Conservation (phyloP, 2,113 vertebrate genomes). For the Chionomys nivalis region DNA sequence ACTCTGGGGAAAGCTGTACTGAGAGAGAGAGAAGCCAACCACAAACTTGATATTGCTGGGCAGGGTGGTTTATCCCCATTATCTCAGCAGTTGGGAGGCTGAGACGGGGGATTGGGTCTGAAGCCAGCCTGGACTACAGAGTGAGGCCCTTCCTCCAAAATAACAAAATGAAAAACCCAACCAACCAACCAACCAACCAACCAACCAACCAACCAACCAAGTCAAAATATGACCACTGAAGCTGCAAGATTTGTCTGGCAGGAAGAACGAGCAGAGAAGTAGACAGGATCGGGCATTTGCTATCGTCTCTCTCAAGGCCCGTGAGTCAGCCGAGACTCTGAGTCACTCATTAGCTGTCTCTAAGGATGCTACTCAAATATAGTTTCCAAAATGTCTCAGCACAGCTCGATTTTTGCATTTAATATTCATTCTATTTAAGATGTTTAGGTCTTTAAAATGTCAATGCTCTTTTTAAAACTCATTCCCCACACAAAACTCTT, state of each 20-base stretch:
- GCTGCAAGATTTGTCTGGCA: conserved; percentile 43
- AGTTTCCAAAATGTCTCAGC: conserved; percentile 49
- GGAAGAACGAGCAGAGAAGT: conserved; percentile 13
- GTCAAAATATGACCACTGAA: neutral
- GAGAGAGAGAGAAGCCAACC: neutral
- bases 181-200: neutral
- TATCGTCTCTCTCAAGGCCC: conserved; percentile 34
- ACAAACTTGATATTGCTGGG: neutral
- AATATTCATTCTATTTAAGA: conserved; percentile 65
- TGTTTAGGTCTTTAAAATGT: conserved; percentile 68
- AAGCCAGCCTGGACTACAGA: neutral
- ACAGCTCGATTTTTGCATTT: conserved; percentile 57
- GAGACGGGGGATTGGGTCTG: neutral
- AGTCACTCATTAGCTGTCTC: conserved; percentile 69
- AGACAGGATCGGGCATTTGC: conserved; percentile 1
- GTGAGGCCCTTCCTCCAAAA: neutral
- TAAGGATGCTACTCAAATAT: conserved; percentile 33
- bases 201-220: neutral
- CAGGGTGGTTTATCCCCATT: neutral
- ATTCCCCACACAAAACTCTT: conserved; percentile 56
- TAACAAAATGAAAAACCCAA: neutral
- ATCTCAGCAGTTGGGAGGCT: neutral
- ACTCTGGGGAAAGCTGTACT: conserved; percentile 4
- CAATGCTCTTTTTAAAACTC: conserved; percentile 26
- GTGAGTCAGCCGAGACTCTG: conserved; percentile 73